phyloP scores from a whole-genome alignment of 1,140 invertebrate species.

The Tetraneura akinire region DNA sequence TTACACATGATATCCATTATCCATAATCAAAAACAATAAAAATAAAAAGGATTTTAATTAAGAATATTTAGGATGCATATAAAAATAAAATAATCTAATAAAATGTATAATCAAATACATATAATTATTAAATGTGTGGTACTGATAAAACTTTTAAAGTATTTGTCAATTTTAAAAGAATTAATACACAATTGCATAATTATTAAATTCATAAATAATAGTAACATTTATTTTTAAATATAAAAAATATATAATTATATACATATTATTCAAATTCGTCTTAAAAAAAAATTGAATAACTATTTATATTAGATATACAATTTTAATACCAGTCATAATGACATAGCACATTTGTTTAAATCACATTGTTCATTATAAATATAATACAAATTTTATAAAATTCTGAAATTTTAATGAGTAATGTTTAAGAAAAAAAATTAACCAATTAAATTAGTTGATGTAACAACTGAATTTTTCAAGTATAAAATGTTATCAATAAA shows the following conservation, averaged over 20 bases:
- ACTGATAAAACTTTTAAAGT: background rate
- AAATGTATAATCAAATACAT: background rate
- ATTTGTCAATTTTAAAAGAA: background rate
- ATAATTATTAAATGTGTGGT: background rate
- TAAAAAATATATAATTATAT: background rate
- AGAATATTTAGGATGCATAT: background rate
- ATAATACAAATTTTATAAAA: background rate
- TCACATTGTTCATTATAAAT: background rate
- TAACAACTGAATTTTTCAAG: background rate
- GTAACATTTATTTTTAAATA: background rate
- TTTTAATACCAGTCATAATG: no score
- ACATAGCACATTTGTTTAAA: conserved; percentile 19
- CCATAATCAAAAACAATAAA: background rate
- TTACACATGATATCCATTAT: background rate
- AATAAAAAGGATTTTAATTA: background rate
- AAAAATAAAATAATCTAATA: background rate
- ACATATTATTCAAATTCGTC: background rate
- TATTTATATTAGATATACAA: background rate
- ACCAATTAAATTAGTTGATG: background rate
- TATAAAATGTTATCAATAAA: conserved; percentile 12
- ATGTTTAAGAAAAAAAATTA: background rate
- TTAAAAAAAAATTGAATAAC: background rate
- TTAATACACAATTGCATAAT: background rate
- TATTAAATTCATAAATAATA: background rate
- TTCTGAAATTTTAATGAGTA: background rate